Percentiles rank a stretch among this genome's conserved stretches.
phyloP scores from a whole-genome alignment of 1,140 invertebrate species.

The Nasonia giraulti region DNA sequence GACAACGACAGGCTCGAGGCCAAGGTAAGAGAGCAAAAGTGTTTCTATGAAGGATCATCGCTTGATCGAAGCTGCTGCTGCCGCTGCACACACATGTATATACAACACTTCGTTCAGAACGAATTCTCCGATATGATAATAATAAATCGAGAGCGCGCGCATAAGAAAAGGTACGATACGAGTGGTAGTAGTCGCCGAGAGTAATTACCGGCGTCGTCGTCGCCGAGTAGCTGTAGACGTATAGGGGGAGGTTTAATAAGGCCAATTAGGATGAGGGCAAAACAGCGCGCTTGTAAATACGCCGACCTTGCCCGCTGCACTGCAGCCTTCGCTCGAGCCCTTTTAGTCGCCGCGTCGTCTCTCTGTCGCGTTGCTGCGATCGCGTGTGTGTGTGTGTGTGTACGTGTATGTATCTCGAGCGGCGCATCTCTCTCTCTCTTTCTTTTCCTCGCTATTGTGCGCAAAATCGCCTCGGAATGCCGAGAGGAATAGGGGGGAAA shows the following conservation, averaged over 20 bases:
- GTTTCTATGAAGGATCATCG: conserved; percentile 35
- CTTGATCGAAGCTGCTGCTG: background rate
- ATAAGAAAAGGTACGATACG: conserved; percentile 11
- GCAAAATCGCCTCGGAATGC: conserved; percentile 9
- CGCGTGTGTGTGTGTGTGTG: background rate
- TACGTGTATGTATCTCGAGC: background rate
- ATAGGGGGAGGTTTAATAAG: conserved; percentile 37
- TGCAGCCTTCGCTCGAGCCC: background rate
- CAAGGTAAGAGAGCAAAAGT: conserved; percentile 81
- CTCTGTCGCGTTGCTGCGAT: background rate
- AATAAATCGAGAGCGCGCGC: conserved; percentile 30
- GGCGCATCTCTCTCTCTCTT: background rate
- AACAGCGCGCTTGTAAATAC: background rate
- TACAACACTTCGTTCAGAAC: conserved; percentile 16
- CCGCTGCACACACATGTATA: background rate
- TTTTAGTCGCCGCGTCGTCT: background rate
- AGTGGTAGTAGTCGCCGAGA: background rate
- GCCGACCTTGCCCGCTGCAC: background rate
- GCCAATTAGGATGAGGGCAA: conserved; percentile 46
- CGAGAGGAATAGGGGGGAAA: background rate
- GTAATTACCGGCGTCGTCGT: conserved; percentile 30
- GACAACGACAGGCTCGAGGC: conserved; percentile 92
- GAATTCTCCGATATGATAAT: conserved; percentile 29
- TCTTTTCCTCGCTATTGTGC: conserved; percentile 22
- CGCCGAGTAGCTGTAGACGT: background rate